Evolutionary conservation across 2,113 vertebrate species (phyloP).

Genomic region (Thymallus thymallus): DNA sequence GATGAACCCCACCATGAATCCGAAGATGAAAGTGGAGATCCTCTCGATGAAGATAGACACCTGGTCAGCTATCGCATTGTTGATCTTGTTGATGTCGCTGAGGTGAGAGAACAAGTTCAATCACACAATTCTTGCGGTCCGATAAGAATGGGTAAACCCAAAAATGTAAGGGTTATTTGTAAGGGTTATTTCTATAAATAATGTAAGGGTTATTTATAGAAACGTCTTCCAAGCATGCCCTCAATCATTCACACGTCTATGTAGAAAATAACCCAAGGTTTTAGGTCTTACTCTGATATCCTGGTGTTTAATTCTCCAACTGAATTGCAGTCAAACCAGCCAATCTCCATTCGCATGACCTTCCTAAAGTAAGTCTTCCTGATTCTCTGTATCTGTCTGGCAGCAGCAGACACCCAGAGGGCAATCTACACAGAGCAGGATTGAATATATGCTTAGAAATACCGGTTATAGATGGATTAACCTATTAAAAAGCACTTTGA

Average conservation of each 20-base stretch:
- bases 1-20: slow-evolving; percentile 77
- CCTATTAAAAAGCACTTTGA: background rate
- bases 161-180: background rate
- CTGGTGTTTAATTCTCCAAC: slow-evolving; percentile 78
- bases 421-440: slow-evolving; percentile 56
- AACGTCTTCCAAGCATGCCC: background rate
- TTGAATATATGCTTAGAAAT: background rate
- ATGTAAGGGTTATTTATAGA: background rate
- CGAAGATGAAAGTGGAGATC: slow-evolving; percentile 73
- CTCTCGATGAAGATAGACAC: slow-evolving; percentile 75
- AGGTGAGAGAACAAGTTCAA: slow-evolving; percentile 9
- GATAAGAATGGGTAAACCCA: too few relatives aligned
- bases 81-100: slow-evolving; percentile 79
- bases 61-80: slow-evolving; percentile 76
- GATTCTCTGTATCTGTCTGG: slow-evolving; percentile 70
- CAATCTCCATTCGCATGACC: slow-evolving; percentile 78
- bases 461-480: background rate
- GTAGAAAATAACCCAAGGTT: background rate
- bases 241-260: background rate
- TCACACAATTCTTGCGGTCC: too few relatives aligned
- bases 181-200: background rate
- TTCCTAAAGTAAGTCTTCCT: slow-evolving; percentile 72
- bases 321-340: slow-evolving; percentile 79
- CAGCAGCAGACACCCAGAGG: slow-evolving; percentile 71
- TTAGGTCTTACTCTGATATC: slow-evolving; percentile 71